Conservation (phyloP, 2,888 invertebrate genomes). For the Meloe dianella region DNA sequence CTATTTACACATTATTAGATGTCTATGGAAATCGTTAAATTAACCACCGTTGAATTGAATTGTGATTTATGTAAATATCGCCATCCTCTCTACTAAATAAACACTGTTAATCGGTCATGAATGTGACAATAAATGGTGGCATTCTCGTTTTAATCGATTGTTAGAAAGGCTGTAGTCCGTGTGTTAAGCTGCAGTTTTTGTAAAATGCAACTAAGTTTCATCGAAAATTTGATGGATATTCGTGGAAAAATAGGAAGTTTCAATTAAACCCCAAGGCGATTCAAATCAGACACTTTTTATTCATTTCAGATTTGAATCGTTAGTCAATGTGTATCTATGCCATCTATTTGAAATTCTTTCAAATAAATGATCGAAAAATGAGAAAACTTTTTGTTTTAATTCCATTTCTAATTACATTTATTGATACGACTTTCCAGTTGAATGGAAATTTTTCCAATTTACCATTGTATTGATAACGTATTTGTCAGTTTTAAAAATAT, state of each 20-base stretch:
- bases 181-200: not conserved
- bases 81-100: not conserved
- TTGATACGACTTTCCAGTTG: not conserved
- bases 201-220: constrained; percentile 10
- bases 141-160: not conserved
- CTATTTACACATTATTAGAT: not conserved
- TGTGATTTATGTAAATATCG: not conserved
- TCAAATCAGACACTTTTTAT: constrained; percentile 36
- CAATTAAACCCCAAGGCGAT: constrained; percentile 32
- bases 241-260: constrained; percentile 12
- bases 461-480: not conserved
- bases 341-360: constrained; percentile 19
- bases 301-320: constrained; percentile 35
- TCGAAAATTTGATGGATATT: constrained; percentile 34
- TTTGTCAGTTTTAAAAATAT: not conserved
- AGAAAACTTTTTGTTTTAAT: too few species aligned
- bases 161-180: too few species aligned
- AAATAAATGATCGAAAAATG: constrained; percentile 2
- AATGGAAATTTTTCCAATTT: not conserved
- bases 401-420: not conserved
- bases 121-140: not conserved
- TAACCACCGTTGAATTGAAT: not conserved
- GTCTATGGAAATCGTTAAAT: not conserved
- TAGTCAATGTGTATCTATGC: constrained; percentile 41
- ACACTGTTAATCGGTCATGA: not conserved